phyloP scores from a whole-genome alignment of 2,888 invertebrate species.

The Smittia aterrima region DNA sequence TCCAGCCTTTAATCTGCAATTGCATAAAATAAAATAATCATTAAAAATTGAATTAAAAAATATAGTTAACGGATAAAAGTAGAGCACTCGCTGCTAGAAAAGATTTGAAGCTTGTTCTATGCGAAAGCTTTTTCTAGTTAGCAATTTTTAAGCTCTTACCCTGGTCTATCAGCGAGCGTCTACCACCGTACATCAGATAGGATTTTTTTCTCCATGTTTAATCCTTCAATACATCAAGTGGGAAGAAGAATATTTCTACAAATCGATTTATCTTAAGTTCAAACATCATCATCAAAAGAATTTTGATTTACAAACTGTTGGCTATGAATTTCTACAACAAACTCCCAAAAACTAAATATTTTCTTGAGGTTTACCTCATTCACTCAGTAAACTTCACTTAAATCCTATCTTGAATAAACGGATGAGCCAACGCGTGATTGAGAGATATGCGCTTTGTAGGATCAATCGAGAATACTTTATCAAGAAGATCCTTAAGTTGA shows the following conservation, averaged over 20 bases:
- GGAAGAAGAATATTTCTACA: not conserved
- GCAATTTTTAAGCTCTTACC: no score
- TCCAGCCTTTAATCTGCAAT: not conserved
- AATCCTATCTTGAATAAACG: slow-evolving; percentile 88
- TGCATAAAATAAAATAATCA: slow-evolving; percentile 13
- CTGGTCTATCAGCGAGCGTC: no score
- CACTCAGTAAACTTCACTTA: not conserved
- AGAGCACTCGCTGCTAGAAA: no score
- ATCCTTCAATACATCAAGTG: not conserved
- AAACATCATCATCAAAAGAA: not conserved
- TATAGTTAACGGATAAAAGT: no score
- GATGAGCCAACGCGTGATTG: slow-evolving; percentile 89
- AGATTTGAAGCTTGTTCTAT: no score
- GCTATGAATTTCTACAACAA: not conserved
- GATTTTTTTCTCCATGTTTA: not conserved
- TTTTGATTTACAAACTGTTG: not conserved
- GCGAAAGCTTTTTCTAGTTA: no score
- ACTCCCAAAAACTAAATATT: not conserved
- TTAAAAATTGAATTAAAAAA: not conserved
- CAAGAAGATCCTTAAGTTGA: slow-evolving; percentile 89
- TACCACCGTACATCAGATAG: not conserved
- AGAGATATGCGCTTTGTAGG: slow-evolving; percentile 90
- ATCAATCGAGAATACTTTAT: slow-evolving; percentile 88
- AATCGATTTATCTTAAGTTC: not conserved
- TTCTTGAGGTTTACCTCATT: slow-evolving; percentile 10